Evolutionary conservation across 2,113 vertebrate species (phyloP), one percentile per base, ranked within the genome.

Genomic region (Platichthys stellatus): DNA sequence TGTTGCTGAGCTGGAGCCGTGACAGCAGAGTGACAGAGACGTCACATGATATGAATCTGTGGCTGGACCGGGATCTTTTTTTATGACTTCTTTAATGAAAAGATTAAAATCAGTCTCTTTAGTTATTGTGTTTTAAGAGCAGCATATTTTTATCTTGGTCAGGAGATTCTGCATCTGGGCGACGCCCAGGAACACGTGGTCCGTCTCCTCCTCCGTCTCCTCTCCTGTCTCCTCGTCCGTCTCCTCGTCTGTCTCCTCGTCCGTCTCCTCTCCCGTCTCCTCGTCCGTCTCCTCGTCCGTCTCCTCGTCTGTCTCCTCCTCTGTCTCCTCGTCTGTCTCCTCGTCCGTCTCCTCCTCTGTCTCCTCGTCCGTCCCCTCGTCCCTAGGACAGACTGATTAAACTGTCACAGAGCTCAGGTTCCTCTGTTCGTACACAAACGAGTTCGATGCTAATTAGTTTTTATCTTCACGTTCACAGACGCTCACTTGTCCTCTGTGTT

Each of bases 21-120:
- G 21, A 61, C 51, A 11, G 12, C 14, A 58, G 71, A 72, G 15
- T 72, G 40, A n/a, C 69, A 43, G 57, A 45, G 58, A 26, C 12
- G 43, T 56, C 21, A 47, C 58, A 21, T 14, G 2, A 63, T 58
- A 58, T 1, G 4, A 15, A 61, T 67, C 47, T 10, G 0, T 23
- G 12, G 24, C 24, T 57, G 54, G n/a, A 53, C 18, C 51, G n/a
- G 6, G 31, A n/a, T 75, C 49, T 40, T 63, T 45, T 7, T 45
- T 23, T 45, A 3, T 31, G 28, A 31, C 28, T 31, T 31, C 14
- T 47, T 5, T 49, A 65, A 49, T 49, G 43, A 49, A 65, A 51
- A 40, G n/a, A 63, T 72, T 14, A 0, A 31, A 57, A 23, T 74
- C 53, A 2, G 20, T 49, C 21, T 57, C 12, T 64, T 54, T 21